phyloP scores from a whole-genome alignment of 2,888 invertebrate species.

The Myathropa florea region DNA sequence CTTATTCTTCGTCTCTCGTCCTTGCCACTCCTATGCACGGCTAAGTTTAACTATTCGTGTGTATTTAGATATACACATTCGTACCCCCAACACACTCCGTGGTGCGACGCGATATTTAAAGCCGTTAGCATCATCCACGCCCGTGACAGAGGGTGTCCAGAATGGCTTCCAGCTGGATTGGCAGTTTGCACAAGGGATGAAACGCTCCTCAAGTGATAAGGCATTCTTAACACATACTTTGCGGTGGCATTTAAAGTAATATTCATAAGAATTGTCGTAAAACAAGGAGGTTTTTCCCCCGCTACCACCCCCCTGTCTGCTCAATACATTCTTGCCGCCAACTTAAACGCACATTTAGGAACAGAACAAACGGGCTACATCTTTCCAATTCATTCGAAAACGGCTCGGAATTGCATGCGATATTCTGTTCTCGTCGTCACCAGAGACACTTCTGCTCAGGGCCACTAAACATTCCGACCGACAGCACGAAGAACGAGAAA shows the following conservation, averaged over 20 bases:
- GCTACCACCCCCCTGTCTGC: background rate
- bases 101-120: slow-evolving; percentile 35
- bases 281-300: slow-evolving; percentile 25
- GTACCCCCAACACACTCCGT: slow-evolving; percentile 3
- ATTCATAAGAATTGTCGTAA: slow-evolving; percentile 52
- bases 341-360: slow-evolving; percentile 4
- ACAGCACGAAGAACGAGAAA: background rate
- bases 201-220: slow-evolving; percentile 11
- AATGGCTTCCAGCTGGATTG: slow-evolving; percentile 27
- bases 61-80: background rate
- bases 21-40: background rate
- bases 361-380: background rate
- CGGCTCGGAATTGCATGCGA: slow-evolving; percentile 42
- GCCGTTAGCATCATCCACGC: slow-evolving; percentile 45
- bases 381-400: slow-evolving; percentile 17
- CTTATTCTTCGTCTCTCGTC: slow-evolving; percentile 25
- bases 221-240: slow-evolving; percentile 55
- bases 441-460: slow-evolving; percentile 22
- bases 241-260: slow-evolving; percentile 52
- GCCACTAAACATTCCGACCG: slow-evolving; percentile 23
- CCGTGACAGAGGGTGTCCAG: slow-evolving; percentile 22
- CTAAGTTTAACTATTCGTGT: slow-evolving; percentile 31
- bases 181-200: slow-evolving; percentile 16
- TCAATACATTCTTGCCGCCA: background rate
- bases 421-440: slow-evolving; percentile 41